These are phyloP conservation scores for Danaus melanippus DNA, from an alignment of 1,140 invertebrate genomes.

Conservation along the genomic window DNA sequence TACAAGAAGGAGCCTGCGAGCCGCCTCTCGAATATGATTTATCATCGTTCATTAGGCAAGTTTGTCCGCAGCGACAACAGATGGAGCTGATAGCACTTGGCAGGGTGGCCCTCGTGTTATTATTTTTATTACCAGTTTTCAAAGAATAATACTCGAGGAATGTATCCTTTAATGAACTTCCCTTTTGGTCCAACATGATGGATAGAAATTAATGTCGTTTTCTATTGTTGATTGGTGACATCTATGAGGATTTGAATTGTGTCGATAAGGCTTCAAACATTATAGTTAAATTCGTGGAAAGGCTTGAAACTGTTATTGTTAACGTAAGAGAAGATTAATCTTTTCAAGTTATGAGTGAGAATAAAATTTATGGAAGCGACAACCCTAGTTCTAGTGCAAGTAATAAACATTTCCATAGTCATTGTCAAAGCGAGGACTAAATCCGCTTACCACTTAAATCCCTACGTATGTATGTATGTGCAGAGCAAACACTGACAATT, in stretches of 20 bases:
- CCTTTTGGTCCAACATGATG: conserved; percentile 64
- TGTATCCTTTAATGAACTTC: conserved; percentile 70
- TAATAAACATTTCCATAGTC: conserved; percentile 57
- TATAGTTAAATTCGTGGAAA: conserved; percentile 40
- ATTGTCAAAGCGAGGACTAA: conserved; percentile 42
- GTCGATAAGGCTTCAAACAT: conserved; percentile 42
- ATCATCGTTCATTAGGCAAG: conserved; percentile 72
- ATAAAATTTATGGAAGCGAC: conserved; percentile 19
- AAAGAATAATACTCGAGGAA: conserved; percentile 70
- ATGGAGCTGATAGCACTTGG: conserved; percentile 71
- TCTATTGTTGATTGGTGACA: conserved; percentile 68
- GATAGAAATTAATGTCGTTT: conserved; percentile 68
- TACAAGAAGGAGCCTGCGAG: conserved; percentile 48
- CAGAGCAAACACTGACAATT: conserved; percentile 46
- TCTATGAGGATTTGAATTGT: conserved; percentile 41
- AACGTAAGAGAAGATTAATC: conserved; percentile 7
- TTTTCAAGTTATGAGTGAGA: background rate
- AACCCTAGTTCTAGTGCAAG: conserved; percentile 39
- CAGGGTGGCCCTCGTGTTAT: conserved; percentile 70
- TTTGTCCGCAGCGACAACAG: conserved; percentile 71
- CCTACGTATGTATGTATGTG: conserved; percentile 29
- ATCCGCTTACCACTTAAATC: conserved; percentile 61
- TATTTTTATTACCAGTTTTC: conserved; percentile 70
- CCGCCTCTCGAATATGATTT: conserved; percentile 71
- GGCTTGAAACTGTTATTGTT: conserved; percentile 13